Conservation (phyloP, 2,797 vertebrate genomes). For the Luscinia megarhynchos region DNA sequence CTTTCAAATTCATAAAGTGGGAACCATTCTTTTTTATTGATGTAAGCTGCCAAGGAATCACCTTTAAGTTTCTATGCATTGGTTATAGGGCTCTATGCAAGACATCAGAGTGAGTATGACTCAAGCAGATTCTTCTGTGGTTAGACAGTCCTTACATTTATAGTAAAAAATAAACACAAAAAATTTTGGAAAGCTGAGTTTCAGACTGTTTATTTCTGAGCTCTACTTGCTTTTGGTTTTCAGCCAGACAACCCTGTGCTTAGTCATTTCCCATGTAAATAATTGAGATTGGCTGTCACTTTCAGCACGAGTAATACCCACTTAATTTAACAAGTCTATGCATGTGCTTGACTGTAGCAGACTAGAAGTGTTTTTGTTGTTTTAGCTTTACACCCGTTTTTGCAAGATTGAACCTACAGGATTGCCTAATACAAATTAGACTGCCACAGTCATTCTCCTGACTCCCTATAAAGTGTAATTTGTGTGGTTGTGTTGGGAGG, state of each 20-base stretch:
- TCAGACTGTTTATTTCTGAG: slow-evolving; percentile 16
- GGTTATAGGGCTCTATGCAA: background rate
- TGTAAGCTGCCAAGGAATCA: background rate
- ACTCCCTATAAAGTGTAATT: background rate
- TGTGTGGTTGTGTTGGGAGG: background rate
- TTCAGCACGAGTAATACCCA: background rate
- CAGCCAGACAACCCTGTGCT: background rate
- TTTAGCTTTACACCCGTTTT: background rate
- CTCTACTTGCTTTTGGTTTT: slow-evolving; percentile 24
- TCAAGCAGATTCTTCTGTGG: background rate
- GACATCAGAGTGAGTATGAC: background rate
- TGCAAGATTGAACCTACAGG: background rate
- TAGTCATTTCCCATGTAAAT: background rate
- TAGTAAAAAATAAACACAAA: slow-evolving; percentile 13
- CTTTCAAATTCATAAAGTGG: background rate
- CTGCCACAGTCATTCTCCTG: background rate
- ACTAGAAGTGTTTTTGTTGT: background rate
- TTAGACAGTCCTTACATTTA: background rate
- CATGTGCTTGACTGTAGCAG: background rate
- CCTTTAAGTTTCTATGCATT: background rate
- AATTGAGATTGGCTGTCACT: background rate
- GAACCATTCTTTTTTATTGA: background rate
- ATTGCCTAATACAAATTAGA: background rate
- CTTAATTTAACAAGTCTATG: background rate
- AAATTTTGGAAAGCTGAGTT: background rate